These are phyloP conservation scores for Typhlichthys eigenmanni DNA, from an alignment of 2,797 vertebrate genomes.

Conservation along the genomic window DNA sequence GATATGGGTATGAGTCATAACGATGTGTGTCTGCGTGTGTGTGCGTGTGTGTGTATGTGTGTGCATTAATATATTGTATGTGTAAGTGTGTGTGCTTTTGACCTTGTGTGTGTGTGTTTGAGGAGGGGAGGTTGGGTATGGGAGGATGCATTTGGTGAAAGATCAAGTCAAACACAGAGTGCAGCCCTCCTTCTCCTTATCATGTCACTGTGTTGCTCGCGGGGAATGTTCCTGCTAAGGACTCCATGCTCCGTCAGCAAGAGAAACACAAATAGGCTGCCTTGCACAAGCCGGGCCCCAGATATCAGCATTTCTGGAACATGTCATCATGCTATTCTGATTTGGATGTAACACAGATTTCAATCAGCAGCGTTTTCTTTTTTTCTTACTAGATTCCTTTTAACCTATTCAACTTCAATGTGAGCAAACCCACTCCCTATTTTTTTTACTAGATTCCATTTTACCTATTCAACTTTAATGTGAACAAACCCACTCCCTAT, in stretches of 20 bases:
- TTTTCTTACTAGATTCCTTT: neutral
- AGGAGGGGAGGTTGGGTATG: slow-evolving; percentile 7
- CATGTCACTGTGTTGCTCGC: slow-evolving; percentile 64
- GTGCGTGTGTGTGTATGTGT: slow-evolving; percentile 22
- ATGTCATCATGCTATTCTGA: neutral
- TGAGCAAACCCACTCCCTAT: neutral
- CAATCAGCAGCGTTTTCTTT: too few species aligned
- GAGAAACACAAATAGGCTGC: slow-evolving; percentile 50
- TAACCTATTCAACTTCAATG: neutral
- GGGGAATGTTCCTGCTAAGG: slow-evolving; percentile 63
- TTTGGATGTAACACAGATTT: neutral
- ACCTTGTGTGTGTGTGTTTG: slow-evolving; percentile 5
- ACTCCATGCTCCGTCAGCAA: slow-evolving; percentile 66
- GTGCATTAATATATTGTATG: slow-evolving; percentile 30
- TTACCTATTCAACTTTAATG: neutral
- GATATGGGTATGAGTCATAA: slow-evolving; percentile 56
- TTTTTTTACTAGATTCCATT: neutral
- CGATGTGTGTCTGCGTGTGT: slow-evolving; percentile 11
- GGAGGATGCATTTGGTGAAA: slow-evolving; percentile 43
- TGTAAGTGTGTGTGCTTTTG: slow-evolving; percentile 7
- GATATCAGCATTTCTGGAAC: slow-evolving; percentile 14
- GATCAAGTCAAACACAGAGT: slow-evolving; percentile 68
- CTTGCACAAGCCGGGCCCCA: slow-evolving; percentile 14
- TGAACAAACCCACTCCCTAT: neutral
- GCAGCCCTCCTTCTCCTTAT: slow-evolving; percentile 65